Evolutionary conservation across 1,140 invertebrate species (phyloP), one percentile per base, ranked within the genome.

Genomic region (Drosophila setifemur): DNA sequence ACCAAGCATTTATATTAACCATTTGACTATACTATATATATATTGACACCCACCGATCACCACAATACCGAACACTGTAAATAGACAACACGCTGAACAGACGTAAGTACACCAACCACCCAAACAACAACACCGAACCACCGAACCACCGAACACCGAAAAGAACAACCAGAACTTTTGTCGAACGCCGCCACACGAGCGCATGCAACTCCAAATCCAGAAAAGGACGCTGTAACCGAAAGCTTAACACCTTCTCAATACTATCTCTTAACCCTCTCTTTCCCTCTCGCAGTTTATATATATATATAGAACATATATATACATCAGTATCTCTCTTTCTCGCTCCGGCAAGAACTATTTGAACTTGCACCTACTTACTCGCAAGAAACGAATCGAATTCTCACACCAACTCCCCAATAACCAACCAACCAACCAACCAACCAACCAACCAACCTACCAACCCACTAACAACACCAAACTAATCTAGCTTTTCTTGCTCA

Each of bases 61-160:
- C 64, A 72, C 55, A 72, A 72, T 39, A 71, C 54, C 57, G 44
- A 39, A 81, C 71, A 81, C 76, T 79, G 76, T 81, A 81, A 75
- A 81, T 81, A 81, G 58, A 75, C 40, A 40, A 73, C 54, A 78
- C 67, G 40, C 48, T 43, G 55, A 78, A 83, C 81, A 55, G 79
- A 86, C 79, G 79, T 85, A 85, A 85, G 79, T 85, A 85, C 81
- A 86, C 54, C 26, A 47, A 43, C 50, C 61, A 42, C 47, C 12
- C 11, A 23, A 33, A 33, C 19, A 42, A 11, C 6, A 23, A 5
- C 26, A 48, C 31, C 39, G 25, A 40, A 43, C 57, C 37, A 57
- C 29, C 16, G 8, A 42, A 31, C 54, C 48, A 28, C 8, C 23
- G 3, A 21, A 31, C 33, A 16, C 4, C 29, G 39, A 64, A 54